Evolutionary conservation across 2,113 vertebrate species (phyloP).

Genomic region (Casuarius casuarius): DNA sequence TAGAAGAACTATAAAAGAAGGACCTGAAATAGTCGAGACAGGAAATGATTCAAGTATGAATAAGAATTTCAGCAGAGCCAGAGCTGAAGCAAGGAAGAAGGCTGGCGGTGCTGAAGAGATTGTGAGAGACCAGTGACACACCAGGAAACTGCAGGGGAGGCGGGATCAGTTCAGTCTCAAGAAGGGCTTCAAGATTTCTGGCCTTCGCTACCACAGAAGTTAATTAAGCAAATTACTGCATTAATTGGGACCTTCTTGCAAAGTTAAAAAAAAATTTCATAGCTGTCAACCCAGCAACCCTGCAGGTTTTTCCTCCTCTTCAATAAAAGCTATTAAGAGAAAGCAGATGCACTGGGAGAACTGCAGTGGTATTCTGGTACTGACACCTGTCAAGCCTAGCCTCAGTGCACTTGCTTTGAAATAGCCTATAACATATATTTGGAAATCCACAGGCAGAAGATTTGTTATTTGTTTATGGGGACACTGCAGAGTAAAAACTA

Average conservation of each 20-base stretch:
- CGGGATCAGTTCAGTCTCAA: neutral
- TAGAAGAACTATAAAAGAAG: neutral
- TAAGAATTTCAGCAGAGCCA: neutral
- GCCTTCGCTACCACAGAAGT: neutral
- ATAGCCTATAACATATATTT: neutral
- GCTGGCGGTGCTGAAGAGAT: neutral
- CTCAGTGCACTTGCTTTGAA: neutral
- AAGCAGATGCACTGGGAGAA: neutral
- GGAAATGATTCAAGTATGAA: neutral
- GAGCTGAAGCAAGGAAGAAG: neutral
- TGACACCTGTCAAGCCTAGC: neutral
- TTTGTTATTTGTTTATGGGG: neutral
- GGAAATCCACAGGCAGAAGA: neutral
- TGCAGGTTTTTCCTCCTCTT: neutral
- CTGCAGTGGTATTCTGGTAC: neutral
- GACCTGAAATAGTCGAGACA: neutral
- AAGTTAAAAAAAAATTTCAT: neutral
- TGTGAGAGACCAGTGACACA: neutral
- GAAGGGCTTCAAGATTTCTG: neutral
- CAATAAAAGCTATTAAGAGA: neutral
- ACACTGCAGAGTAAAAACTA: neutral
- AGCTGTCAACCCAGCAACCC: neutral
- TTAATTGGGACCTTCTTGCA: neutral
- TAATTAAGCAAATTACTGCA: neutral
- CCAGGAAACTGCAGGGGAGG: neutral